Evolutionary conservation across 2,888 invertebrate genomes (phyloP).

Genomic region (Eilema depressum): DNA sequence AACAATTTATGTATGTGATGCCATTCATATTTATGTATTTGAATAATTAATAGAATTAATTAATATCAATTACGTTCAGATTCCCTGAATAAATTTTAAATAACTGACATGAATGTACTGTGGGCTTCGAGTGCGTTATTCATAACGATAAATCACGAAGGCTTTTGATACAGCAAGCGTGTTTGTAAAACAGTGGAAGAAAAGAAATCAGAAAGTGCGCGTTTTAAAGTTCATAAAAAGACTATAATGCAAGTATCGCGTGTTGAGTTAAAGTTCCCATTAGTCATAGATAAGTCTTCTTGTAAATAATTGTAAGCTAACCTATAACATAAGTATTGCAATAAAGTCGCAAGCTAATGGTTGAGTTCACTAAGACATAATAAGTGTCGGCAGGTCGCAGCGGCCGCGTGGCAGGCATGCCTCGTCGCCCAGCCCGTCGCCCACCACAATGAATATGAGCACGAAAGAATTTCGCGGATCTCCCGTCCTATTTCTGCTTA

Average conservation of each 20-base stretch:
- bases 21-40: background rate
- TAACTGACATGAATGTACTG: background rate
- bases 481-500: constrained; percentile 76
- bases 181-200: background rate
- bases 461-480: constrained; percentile 79
- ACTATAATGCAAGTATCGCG: background rate
- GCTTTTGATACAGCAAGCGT: background rate
- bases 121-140: background rate
- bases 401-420: constrained; percentile 20
- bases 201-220: background rate
- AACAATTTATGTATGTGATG: background rate
- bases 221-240: background rate
- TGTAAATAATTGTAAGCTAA: background rate
- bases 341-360: background rate
- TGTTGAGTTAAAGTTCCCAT: background rate
- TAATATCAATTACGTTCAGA: background rate
- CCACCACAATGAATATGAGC: constrained; percentile 63
- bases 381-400: background rate
- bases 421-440: constrained; percentile 14
- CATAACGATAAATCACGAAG: background rate
- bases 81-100: background rate
- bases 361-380: constrained; percentile 25
- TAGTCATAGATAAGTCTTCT: background rate
- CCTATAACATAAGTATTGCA: background rate
- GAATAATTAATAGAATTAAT: background rate